Percentiles rank a stretch among this genome's conserved stretches.
Evolutionary conservation across 2,888 invertebrate species (phyloP).

Genomic region (Latrodectus hesperus): DNA sequence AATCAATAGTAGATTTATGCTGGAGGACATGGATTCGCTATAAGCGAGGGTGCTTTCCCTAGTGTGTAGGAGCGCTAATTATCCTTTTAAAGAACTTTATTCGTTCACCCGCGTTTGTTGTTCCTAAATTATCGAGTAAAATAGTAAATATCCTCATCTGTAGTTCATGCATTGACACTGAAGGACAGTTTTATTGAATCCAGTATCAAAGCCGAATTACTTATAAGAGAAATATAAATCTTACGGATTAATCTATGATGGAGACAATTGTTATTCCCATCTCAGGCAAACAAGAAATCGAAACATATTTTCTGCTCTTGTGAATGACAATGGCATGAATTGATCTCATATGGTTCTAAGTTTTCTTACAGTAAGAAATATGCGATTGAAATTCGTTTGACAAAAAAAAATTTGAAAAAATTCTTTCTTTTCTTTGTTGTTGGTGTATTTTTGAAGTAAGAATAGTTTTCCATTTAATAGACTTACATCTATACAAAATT

Average conservation of each 20-base stretch:
- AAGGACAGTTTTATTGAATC: constrained; percentile 28
- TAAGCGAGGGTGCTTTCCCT: constrained; percentile 29
- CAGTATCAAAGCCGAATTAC: neutral
- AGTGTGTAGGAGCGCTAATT: constrained; percentile 36
- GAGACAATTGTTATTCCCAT: constrained; percentile 25
- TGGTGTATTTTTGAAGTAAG: too few species aligned
- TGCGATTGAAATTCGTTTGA: constrained; percentile 46
- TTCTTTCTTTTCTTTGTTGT: too few species aligned
- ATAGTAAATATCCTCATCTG: too few species aligned
- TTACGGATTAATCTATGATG: constrained; percentile 28
- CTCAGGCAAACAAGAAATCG: constrained; percentile 13
- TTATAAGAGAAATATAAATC: constrained; percentile 7
- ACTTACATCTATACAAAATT: too few species aligned
- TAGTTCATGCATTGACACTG: too few species aligned
- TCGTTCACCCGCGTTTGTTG: neutral
- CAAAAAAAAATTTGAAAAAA: too few species aligned
- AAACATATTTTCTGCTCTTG: constrained; percentile 42
- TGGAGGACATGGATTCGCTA: constrained; percentile 23
- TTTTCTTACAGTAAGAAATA: constrained; percentile 48
- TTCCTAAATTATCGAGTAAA: too few species aligned
- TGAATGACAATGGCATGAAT: constrained; percentile 48
- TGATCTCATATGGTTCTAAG: constrained; percentile 59
- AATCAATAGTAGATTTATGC: constrained; percentile 62
- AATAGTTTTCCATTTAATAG: too few species aligned
- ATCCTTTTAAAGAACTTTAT: constrained; percentile 40